A percentile compares a stretch with the other conserved stretches of the same genome.
These are phyloP conservation scores for Latheticus oryzae DNA, from an alignment of 2,888 invertebrate species.

Conservation along the genomic window DNA sequence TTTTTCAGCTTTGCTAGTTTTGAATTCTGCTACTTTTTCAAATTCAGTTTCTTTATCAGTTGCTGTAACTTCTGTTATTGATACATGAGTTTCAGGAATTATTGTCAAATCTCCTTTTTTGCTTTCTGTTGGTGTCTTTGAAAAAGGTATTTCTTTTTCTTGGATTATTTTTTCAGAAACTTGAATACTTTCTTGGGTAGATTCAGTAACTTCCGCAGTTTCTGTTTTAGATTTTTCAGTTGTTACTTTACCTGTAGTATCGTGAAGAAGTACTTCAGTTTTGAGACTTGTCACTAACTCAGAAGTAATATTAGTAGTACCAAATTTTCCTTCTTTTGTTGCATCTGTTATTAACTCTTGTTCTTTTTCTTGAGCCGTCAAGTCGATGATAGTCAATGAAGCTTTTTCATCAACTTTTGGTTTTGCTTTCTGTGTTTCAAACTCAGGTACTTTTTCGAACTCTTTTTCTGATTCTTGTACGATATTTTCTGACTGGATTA, in stretches of 20 bases:
- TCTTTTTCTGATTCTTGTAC: constrained; percentile 66
- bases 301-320: constrained; percentile 52
- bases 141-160: constrained; percentile 64
- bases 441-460: constrained; percentile 54
- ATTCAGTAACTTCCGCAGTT: constrained; percentile 53
- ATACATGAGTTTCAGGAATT: constrained; percentile 62
- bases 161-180: constrained; percentile 66
- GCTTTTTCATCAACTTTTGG: constrained; percentile 63
- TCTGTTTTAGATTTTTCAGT: constrained; percentile 51
- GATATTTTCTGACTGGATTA: constrained; percentile 63
- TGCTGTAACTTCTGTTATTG: constrained; percentile 62
- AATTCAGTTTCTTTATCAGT: constrained; percentile 58
- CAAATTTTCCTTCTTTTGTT: constrained; percentile 41
- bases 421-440: constrained; percentile 61
- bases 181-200: constrained; percentile 66
- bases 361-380: constrained; percentile 56
- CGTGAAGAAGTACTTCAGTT: constrained; percentile 60
- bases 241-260: constrained; percentile 64
- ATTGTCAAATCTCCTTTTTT: constrained; percentile 65
- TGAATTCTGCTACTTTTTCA: constrained; percentile 44
- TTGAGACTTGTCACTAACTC: constrained; percentile 53
- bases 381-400: constrained; percentile 61
- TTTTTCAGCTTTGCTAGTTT: constrained; percentile 42
- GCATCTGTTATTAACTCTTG: constrained; percentile 41
- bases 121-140: constrained; percentile 55